Conservation (phyloP, 2,888 invertebrate genomes). For the Ferdinandea cuprea region DNA sequence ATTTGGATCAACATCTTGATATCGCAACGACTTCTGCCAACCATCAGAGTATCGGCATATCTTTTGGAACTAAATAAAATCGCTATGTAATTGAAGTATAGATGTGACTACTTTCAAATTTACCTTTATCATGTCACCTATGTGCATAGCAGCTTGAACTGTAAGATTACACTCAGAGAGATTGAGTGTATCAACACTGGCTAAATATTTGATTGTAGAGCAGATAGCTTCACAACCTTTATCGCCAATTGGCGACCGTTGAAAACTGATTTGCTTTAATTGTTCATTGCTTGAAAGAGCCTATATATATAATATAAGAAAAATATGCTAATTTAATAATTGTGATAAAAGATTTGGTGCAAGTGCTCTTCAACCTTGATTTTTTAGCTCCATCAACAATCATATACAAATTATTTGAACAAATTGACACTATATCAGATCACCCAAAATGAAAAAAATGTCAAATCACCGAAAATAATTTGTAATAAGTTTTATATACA, state of each 20-base stretch:
- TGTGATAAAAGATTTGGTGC: too few species aligned
- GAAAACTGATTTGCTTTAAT: conserved; percentile 87
- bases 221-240: conserved; percentile 89
- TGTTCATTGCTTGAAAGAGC: conserved; percentile 85
- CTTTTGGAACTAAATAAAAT: conserved; percentile 85
- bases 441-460: too few species aligned
- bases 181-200: conserved; percentile 88
- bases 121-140: conserved; percentile 88
- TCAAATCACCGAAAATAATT: too few species aligned
- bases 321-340: too few species aligned
- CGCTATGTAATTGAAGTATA: neutral
- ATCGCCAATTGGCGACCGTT: conserved; percentile 88
- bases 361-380: too few species aligned
- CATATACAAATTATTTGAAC: too few species aligned
- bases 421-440: too few species aligned
- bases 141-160: conserved; percentile 85
- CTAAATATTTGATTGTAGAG: conserved; percentile 86
- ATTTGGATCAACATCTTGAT: conserved; percentile 89
- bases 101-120: neutral
- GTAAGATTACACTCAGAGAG: conserved; percentile 88
- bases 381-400: too few species aligned
- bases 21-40: conserved; percentile 92
- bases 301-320: conserved; percentile 78
- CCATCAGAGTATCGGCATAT: conserved; percentile 90
- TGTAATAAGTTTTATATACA: too few species aligned